Percentiles rank a stretch among this genome's conserved stretches.
Conservation (phyloP, 2,113 vertebrate genomes). For the Columbina picui region DNA sequence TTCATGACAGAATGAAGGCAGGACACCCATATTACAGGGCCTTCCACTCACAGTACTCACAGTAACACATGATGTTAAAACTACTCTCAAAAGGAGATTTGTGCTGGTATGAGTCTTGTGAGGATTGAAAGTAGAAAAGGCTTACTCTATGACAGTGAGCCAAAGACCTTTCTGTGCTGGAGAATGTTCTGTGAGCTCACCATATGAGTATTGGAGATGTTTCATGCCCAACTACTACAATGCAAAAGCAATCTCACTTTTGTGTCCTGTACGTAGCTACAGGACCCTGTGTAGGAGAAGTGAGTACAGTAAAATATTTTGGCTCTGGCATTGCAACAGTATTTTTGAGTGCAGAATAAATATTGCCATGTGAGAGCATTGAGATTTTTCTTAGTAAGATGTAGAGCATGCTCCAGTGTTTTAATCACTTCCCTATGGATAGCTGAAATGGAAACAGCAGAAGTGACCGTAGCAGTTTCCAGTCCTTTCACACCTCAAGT, state of each 20-base stretch:
- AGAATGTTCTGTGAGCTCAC: neutral
- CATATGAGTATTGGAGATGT: neutral
- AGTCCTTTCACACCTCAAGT: conserved; percentile 36
- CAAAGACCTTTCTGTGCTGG: neutral
- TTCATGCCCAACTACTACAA: neutral
- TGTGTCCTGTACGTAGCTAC: neutral
- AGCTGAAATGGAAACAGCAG: neutral
- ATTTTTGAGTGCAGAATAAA: conserved; percentile 13
- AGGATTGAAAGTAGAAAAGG: neutral
- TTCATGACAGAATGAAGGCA: neutral
- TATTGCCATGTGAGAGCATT: neutral
- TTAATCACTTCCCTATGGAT: neutral
- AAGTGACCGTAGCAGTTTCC: conserved; percentile 2
- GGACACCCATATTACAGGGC: neutral
- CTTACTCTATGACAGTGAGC: neutral
- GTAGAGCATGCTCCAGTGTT: neutral
- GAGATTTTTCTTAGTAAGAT: neutral
- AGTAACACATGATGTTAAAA: neutral
- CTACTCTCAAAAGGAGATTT: neutral
- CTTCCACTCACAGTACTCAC: neutral
- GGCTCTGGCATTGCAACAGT: neutral
- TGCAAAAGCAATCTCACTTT: neutral
- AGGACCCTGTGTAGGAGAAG: neutral
- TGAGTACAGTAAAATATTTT: conserved; percentile 11
- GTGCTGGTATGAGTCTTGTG: neutral